Evolutionary conservation across 2,113 vertebrate genomes (phyloP).

Genomic region (Xenopus borealis): DNA sequence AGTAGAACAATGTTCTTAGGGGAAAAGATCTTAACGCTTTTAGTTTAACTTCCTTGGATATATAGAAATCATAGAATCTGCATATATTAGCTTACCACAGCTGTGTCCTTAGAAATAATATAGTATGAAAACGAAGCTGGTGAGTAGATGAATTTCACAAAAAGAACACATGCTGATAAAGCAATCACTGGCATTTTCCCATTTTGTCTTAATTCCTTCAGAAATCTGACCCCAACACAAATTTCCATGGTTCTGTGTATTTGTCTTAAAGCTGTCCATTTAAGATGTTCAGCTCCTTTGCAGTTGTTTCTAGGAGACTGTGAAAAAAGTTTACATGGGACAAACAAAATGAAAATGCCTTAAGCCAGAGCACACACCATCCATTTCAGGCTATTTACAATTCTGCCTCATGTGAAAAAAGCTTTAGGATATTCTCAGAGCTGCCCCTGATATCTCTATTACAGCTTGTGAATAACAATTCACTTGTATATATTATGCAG

Average conservation of each 20-base stretch:
- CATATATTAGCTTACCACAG: slow-evolving; percentile 30
- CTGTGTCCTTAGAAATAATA: neutral
- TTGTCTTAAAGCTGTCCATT: slow-evolving; percentile 33
- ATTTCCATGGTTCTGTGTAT: slow-evolving; percentile 33
- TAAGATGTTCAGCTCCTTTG: slow-evolving; percentile 21
- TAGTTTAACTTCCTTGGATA: slow-evolving; percentile 25
- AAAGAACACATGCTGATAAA: slow-evolving; percentile 40
- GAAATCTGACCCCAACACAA: slow-evolving; percentile 30
- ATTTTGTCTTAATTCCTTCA: slow-evolving; percentile 8
- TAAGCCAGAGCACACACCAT: slow-evolving; percentile 37
- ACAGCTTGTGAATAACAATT: slow-evolving; percentile 28
- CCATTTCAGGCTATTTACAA: slow-evolving; percentile 37
- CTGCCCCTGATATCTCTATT: slow-evolving; percentile 42
- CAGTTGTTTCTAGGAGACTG: slow-evolving; percentile 32
- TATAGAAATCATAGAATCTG: slow-evolving; percentile 8
- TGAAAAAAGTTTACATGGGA: slow-evolving; percentile 38
- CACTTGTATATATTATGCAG: slow-evolving; percentile 25
- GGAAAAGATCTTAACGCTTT: slow-evolving; percentile 27
- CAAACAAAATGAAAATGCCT: slow-evolving; percentile 44
- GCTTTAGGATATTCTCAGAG: slow-evolving; percentile 39
- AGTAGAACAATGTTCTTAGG: neutral
- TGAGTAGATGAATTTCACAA: slow-evolving; percentile 24
- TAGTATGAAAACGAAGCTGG: slow-evolving; percentile 9
- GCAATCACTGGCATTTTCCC: slow-evolving; percentile 28
- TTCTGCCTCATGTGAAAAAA: slow-evolving; percentile 38